A percentile compares a stretch with the other conserved stretches of the same genome.
These are phyloP conservation scores for Neoitamus cyanurus DNA, from an alignment of 2,888 invertebrate genomes.

Conservation along the genomic window DNA sequence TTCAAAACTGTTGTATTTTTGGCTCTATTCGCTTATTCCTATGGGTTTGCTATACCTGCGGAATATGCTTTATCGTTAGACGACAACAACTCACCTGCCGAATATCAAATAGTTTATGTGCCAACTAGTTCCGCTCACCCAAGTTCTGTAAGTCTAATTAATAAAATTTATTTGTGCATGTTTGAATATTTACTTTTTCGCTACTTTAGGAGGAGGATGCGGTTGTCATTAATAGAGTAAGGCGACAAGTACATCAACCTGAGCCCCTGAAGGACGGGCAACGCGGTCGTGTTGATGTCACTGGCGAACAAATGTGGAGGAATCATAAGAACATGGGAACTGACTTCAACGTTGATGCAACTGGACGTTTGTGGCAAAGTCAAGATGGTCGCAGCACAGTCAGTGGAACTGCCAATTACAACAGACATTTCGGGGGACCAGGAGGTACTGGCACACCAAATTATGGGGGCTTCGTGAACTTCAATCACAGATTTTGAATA, in stretches of 20 bases:
- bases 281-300: not conserved
- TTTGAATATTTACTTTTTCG: not conserved
- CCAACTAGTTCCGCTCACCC: not conserved
- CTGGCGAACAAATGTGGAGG: not conserved
- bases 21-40: not conserved
- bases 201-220: not conserved
- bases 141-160: not conserved
- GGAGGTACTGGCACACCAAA: not conserved
- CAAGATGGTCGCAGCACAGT: not conserved
- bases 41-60: not conserved
- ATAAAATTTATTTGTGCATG: not conserved
- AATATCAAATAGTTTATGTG: not conserved
- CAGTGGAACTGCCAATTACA: not conserved
- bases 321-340: not conserved
- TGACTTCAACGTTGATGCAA: not conserved
- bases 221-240: not conserved
- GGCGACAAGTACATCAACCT: not conserved
- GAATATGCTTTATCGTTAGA: not conserved
- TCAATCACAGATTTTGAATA: constrained; percentile 4
- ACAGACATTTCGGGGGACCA: constrained; percentile 12
- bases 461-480: not conserved
- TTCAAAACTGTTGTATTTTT: not conserved
- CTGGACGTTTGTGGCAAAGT: not conserved
- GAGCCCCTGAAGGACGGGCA: not conserved
- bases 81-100: not conserved